Evolutionary conservation across 2,113 vertebrate species (phyloP).

Genomic region (Nansenia antarctica): DNA sequence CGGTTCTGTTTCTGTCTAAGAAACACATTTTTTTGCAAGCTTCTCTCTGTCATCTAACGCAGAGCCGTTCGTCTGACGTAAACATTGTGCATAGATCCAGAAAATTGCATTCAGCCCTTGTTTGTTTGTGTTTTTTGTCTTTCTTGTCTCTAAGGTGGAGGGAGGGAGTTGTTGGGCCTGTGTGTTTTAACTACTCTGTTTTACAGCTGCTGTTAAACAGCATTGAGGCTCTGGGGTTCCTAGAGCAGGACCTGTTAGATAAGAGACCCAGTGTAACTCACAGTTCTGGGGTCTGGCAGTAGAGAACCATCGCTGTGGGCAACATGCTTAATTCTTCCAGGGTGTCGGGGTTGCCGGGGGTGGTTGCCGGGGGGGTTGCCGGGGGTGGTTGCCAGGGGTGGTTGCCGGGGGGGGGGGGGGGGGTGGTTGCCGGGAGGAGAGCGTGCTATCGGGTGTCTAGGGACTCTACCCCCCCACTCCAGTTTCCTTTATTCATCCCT

Average conservation of each 20-base stretch:
- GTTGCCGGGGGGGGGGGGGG: constrained; percentile 4
- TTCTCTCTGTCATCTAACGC: constrained; percentile 5
- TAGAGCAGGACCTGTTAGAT: constrained; percentile 27
- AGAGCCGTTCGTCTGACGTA: constrained; percentile 6
- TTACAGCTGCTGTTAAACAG: constrained; percentile 29
- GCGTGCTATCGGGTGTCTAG: constrained; percentile 24
- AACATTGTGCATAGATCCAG: neutral
- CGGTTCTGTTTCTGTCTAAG: no score
- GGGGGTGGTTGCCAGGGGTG: constrained; percentile 1
- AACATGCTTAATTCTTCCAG: constrained; percentile 33
- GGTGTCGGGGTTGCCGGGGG: neutral
- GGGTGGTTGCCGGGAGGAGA: constrained; percentile 16
- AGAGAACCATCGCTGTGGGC: neutral
- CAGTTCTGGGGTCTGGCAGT: constrained; percentile 15
- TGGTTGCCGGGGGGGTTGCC: constrained; percentile 2
- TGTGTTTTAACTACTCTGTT: constrained; percentile 14
- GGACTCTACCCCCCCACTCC: neutral
- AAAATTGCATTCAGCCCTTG: no score
- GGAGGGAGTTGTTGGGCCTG: neutral
- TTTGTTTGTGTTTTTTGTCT: neutral
- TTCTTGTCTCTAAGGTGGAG: neutral
- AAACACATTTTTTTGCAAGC: neutral
- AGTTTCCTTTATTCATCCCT: neutral
- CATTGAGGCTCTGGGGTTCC: constrained; percentile 8
- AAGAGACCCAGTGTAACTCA: constrained; percentile 34